Base-by-base conservation (phyloP, 2,113 vertebrate genomes). In the Nesospiza acunhae region DNA sequence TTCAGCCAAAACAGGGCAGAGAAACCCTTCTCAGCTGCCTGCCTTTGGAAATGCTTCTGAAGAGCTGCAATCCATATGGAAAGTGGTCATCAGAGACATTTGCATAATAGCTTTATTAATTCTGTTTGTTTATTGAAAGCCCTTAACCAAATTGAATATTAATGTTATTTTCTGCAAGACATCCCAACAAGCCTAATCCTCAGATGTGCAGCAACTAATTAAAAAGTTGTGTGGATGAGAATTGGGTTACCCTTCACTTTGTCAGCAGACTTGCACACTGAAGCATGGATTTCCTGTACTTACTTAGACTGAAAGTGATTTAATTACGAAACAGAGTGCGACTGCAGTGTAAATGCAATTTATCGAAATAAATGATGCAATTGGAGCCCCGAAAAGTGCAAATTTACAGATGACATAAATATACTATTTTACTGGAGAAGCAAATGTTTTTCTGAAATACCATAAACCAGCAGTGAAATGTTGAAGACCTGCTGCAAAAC, bases 151-250 rank as follows among this genome's bases (percentile, higher is more conserved):
- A 96, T 52, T 80, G 95, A 95, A 96, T 96, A 96, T 94, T 95
- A 97, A 96, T 97, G 47, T 22, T 58, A 90, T 96, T 97, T 97
- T 96, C 79, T 94, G 55, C 58, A 96, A 96, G 89, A 85, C 83
- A 79, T 82, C 93, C 83, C 88, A 83, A 81, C 93, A 93, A 96
- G 79, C 37, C 55, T 83, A 97, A 93, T 86, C 80, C 83, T 97
- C 97, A 95, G 75, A 91, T 62, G 77, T 73, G 77, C 53, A 91
- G 73, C 81, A 94, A 76, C 94, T 94, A 97, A 97, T 96, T 97
- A 91, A 84, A 84, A 97, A 95, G 86, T 91, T 75, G 84, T 6
- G 33, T 39, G 49, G 83, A 92, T 93, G 79, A 93, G 79, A 96
- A 94, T 46, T 84, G 73, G 79, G 94, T 95, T 93, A 77, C 85